Percentiles rank a stretch among this genome's conserved stretches.
Evolutionary conservation across 2,797 vertebrate genomes (phyloP).

Genomic region (Dryobates pubescens): DNA sequence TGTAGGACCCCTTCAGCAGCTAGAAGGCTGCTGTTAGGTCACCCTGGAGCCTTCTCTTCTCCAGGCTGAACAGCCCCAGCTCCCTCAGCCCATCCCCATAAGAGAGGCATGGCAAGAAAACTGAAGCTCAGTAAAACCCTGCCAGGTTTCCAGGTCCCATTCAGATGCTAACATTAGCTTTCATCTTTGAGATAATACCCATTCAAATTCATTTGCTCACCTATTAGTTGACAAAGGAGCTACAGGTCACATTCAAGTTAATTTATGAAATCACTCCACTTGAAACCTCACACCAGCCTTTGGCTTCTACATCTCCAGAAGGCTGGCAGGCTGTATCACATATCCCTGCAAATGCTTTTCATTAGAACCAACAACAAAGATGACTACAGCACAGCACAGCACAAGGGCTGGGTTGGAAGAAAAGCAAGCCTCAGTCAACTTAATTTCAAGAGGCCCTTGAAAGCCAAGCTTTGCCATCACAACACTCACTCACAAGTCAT

Average conservation of each 20-base stretch:
- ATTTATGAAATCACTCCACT: slow-evolving; percentile 55
- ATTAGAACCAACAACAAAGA: neutral
- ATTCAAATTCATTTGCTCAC: slow-evolving; percentile 10
- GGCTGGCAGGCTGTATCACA: neutral
- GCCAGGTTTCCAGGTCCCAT: slow-evolving; percentile 22
- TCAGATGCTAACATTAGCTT: slow-evolving; percentile 31
- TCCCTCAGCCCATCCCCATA: no score
- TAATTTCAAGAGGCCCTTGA: neutral
- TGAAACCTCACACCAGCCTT: slow-evolving; percentile 43
- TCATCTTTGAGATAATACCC: slow-evolving; percentile 1
- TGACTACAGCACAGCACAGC: neutral
- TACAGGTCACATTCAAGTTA: slow-evolving; percentile 20
- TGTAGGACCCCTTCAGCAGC: no score
- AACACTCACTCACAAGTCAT: neutral
- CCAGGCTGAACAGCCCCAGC: no score
- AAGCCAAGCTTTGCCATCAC: neutral
- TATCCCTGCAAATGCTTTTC: slow-evolving; percentile 15
- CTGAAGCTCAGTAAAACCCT: slow-evolving; percentile 11
- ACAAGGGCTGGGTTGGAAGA: neutral
- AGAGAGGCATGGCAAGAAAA: neutral
- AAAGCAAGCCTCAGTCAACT: neutral
- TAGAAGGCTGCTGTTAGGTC: no score
- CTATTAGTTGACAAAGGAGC: slow-evolving; percentile 1
- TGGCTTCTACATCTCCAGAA: neutral
- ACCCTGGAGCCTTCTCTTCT: no score